Evolutionary conservation across 2,888 invertebrate genomes (phyloP), one percentile per base, ranked within the genome.

Genomic region (Galerucella pusilla): DNA sequence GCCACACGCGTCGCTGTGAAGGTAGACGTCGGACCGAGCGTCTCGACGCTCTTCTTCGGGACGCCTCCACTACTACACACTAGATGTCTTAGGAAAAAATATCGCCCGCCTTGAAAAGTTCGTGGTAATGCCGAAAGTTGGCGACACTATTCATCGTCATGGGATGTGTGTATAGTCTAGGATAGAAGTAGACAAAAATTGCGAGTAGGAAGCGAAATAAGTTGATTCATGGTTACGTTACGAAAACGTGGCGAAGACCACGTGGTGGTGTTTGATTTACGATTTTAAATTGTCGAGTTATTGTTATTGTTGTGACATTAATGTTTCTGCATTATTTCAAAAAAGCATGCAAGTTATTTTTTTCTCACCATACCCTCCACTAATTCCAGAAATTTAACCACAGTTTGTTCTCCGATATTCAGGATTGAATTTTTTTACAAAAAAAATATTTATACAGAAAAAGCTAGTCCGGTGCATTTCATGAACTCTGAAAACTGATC

Each of bases 11-110:
- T 65, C 67, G 69, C 59, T 67, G 25, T 20, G 61, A 68, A 73
- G 71, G 73, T 73, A 70, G 42, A 61, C n/a, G 20, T 65, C 64
- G 16, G 67, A 46, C 68, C 61, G 16, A 42, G 71, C 72, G 65
- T 63, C 71, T 64, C 20, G 65, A 70, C 80, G 78, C 63, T 75
- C 80, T 46, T 28, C 46, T 77, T 79, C 81, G 78, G 70, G 81
- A 81, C 81, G 82, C 80, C 85, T 86, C 84, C 77, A 84, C 86
- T 87, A 86, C 85, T 84, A 85, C 84, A 85, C 87, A 85, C 87
- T 85, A 87, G 87, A 87, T 86, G 87, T 87, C 86, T 84, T 77
- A 63, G 49, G 67, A 80, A 84, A 84, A 85, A 85, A 83, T 82
- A 77, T 42, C 81, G 78, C 16, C 75, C 84, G 82, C 81, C 81